Evolutionary conservation across 2,888 invertebrate species (phyloP).

Genomic region (Rhaphigaster nebulosa): DNA sequence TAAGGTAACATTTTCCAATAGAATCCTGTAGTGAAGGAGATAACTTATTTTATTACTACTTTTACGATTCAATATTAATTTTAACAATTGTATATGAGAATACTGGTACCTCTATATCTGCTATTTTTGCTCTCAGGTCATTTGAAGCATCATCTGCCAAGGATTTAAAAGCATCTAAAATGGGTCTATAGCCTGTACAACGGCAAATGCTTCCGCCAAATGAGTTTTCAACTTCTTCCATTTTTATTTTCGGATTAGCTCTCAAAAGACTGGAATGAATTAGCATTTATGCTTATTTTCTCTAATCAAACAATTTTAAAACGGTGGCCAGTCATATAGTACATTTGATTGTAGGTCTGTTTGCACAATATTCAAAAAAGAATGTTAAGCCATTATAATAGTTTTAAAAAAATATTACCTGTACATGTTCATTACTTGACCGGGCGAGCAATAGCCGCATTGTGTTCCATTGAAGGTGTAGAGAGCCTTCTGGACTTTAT

Average conservation of each 20-base stretch:
- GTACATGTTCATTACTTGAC: slow-evolving; percentile 84
- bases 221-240: slow-evolving; percentile 77
- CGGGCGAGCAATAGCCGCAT: slow-evolving; percentile 83
- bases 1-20: neutral
- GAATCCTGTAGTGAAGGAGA: neutral
- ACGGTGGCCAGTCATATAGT: neutral
- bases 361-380: too few species aligned
- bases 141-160: slow-evolving; percentile 71
- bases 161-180: slow-evolving; percentile 83
- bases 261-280: slow-evolving; percentile 62
- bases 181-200: slow-evolving; percentile 84
- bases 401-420: slow-evolving; percentile 70
- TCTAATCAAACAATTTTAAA: neutral
- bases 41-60: neutral
- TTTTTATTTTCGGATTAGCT: slow-evolving; percentile 68
- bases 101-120: slow-evolving; percentile 67
- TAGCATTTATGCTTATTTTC: neutral
- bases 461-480: slow-evolving; percentile 80
- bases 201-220: slow-evolving; percentile 81
- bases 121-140: slow-evolving; percentile 70
- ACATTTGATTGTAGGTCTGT: neutral
- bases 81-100: neutral
- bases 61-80: neutral
- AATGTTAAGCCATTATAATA: neutral
- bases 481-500: slow-evolving; percentile 76